Conservation (phyloP, 2,113 vertebrate genomes). For the Desmodus rotundus region DNA sequence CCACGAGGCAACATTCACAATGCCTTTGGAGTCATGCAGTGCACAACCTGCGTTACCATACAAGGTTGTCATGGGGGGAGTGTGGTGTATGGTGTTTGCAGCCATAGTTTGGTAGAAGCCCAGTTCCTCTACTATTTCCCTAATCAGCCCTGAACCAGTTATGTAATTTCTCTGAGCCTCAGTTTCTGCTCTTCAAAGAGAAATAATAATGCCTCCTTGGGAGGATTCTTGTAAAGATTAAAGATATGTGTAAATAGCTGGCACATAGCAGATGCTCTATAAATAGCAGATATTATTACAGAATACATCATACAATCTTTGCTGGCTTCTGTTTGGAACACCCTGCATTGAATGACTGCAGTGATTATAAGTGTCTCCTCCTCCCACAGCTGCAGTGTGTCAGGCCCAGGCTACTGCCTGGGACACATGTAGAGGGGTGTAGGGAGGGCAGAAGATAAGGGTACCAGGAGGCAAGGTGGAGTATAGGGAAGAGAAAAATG, state of each 20-base stretch:
- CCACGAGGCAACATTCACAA: background rate
- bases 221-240: conserved; percentile 7
- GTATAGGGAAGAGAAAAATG: conserved; percentile 2
- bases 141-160: background rate
- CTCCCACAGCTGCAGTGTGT: conserved; percentile 56
- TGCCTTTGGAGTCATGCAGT: background rate
- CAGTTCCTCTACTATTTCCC: background rate
- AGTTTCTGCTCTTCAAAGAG: conserved; percentile 26
- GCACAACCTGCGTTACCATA: background rate
- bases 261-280: background rate
- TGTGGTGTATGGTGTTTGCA: background rate
- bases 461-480: background rate
- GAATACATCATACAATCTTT: background rate
- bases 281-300: conserved; percentile 27
- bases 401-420: background rate
- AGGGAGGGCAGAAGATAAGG: background rate
- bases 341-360: background rate
- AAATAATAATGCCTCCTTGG: background rate
- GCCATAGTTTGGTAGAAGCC: background rate
- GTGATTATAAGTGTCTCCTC: conserved; percentile 32
- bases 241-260: conserved; percentile 43
- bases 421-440: conserved; percentile 18
- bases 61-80: background rate
- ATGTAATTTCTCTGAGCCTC: background rate
- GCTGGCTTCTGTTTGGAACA: background rate